Conservation (phyloP, 1,140 invertebrate genomes). For the Brachionus rubens region DNA sequence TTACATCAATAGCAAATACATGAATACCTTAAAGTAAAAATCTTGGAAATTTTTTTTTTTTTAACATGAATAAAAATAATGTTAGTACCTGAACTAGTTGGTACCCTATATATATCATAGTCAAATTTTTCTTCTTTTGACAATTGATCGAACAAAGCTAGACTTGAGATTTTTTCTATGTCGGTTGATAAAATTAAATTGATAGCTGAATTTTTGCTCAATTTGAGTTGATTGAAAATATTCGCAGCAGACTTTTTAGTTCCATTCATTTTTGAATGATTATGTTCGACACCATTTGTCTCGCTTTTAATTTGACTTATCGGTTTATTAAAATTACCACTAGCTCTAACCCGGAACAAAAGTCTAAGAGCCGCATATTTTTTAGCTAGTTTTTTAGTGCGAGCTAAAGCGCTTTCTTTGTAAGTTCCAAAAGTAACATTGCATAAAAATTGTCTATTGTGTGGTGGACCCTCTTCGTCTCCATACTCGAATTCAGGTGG, state of each 20-base stretch:
- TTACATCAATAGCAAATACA: slow-evolving; percentile 12
- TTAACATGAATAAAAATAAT: neutral
- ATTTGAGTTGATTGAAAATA: slow-evolving; percentile 19
- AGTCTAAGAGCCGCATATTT: slow-evolving; percentile 12
- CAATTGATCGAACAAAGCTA: neutral
- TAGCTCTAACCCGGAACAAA: slow-evolving; percentile 1
- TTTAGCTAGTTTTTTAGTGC: slow-evolving; percentile 44
- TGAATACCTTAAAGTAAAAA: neutral
- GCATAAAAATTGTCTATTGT: slow-evolving; percentile 35
- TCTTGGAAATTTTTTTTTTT: neutral
- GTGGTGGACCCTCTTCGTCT: slow-evolving; percentile 36
- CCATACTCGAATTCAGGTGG: slow-evolving; percentile 39
- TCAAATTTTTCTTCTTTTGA: slow-evolving; percentile 21
- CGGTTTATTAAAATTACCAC: neutral
- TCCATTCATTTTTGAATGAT: neutral
- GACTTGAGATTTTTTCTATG: neutral
- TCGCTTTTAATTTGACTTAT: neutral
- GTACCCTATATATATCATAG: slow-evolving; percentile 26
- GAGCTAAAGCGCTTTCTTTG: neutral
- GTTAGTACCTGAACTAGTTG: neutral
- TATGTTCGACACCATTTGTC: neutral
- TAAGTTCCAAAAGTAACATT: slow-evolving; percentile 11
- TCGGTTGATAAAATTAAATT: neutral
- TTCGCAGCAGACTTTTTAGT: slow-evolving; percentile 2
- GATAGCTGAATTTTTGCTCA: slow-evolving; percentile 12